Conservation (phyloP, 53 echinoderm and acorn worm species). For the Stichopus horrens region DNA sequence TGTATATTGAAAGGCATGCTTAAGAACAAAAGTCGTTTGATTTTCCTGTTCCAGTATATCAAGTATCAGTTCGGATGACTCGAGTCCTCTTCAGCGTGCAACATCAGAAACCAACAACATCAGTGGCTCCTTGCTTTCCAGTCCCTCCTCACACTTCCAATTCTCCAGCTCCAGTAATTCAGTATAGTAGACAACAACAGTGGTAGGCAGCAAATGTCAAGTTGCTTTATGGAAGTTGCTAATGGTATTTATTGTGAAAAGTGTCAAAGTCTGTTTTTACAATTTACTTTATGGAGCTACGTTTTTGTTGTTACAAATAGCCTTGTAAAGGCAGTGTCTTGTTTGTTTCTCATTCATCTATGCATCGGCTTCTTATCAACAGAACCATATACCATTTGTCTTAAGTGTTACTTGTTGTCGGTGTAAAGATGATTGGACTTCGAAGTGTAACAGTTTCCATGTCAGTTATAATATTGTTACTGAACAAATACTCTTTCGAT, state of each 20-base stretch:
- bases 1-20: too few species aligned
- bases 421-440: too few species aligned
- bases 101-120: slow-evolving; percentile 26
- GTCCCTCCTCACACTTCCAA: slow-evolving; percentile 48
- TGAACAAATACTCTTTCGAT: too few species aligned
- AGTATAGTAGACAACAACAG: background rate
- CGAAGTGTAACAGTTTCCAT: too few species aligned
- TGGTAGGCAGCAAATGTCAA: background rate
- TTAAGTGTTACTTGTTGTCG: too few species aligned
- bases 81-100: slow-evolving; percentile 73
- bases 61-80: slow-evolving; percentile 88
- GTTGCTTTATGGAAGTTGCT: background rate
- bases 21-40: background rate
- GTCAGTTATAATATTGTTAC: too few species aligned
- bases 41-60: slow-evolving; percentile 63
- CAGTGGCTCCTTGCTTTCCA: slow-evolving; percentile 45
- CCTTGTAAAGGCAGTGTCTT: background rate
- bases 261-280: background rate
- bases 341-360: background rate
- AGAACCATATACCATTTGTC: background rate
- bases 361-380: background rate
- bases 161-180: slow-evolving; percentile 51
- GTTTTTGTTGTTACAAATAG: too few species aligned
- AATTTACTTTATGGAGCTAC: too few species aligned
- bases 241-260: background rate